phyloP scores from a whole-genome alignment of 2,113 vertebrate species.

The Gallinago paraguaiae region DNA sequence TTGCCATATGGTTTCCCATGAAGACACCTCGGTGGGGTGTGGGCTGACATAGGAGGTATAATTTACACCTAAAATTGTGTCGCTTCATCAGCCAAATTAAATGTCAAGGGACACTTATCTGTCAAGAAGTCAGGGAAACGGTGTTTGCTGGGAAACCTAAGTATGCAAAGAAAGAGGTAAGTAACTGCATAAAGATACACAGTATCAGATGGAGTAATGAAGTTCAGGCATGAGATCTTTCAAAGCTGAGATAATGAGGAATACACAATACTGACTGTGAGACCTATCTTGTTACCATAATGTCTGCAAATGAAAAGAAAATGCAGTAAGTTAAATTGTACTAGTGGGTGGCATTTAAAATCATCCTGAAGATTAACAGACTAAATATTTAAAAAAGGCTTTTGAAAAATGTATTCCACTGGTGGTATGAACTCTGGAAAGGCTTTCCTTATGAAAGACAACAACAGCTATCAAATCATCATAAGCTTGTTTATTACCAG shows the following conservation, averaged over 20 bases:
- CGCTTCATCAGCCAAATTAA: not conserved
- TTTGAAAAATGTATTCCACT: conserved; percentile 6
- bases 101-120: not conserved
- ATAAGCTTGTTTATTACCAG: conserved; percentile 15
- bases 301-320: conserved; percentile 10
- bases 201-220: conserved; percentile 3
- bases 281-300: not conserved
- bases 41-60: not conserved
- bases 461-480: conserved; percentile 26
- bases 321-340: not conserved
- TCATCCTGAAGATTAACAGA: not conserved
- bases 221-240: not conserved
- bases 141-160: not conserved
- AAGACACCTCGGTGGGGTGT: not conserved
- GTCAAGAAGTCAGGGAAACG: not conserved
- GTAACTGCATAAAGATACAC: not conserved
- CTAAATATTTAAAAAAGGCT: conserved; percentile 1
- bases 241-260: conserved; percentile 35
- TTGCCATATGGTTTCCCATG: not conserved
- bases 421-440: not conserved
- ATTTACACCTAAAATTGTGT: conserved; percentile 1
- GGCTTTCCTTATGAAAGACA: not conserved
- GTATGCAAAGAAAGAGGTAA: not conserved
- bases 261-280: not conserved
- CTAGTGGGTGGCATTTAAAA: conserved; percentile 12